A percentile compares a stretch with the other conserved stretches of the same genome.
Evolutionary conservation across 2,113 vertebrate species (phyloP).

Genomic region (Ranitomeya variabilis): DNA sequence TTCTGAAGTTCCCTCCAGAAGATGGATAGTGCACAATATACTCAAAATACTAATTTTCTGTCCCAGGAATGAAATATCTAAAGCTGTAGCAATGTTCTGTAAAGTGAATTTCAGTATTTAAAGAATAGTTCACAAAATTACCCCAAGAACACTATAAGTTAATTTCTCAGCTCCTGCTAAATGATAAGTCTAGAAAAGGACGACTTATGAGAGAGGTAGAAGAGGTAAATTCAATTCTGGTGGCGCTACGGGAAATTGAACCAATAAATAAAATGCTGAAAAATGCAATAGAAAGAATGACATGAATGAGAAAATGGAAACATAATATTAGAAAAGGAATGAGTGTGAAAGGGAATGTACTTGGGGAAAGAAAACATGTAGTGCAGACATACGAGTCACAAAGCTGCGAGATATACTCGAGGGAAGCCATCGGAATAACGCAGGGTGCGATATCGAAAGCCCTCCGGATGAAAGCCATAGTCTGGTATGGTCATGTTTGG

Average conservation of each 20-base stretch:
- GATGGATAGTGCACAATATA: background rate
- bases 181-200: background rate
- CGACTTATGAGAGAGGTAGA: background rate
- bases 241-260: background rate
- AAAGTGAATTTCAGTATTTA: background rate
- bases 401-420: background rate
- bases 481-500: no score
- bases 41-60: background rate
- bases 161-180: background rate
- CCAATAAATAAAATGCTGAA: background rate
- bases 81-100: background rate
- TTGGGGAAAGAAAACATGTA: slow-evolving; percentile 2
- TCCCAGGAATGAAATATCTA: background rate
- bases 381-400: background rate
- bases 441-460: background rate
- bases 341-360: slow-evolving; percentile 10
- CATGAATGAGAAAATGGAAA: slow-evolving; percentile 12
- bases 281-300: slow-evolving; percentile 10
- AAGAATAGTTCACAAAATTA: background rate
- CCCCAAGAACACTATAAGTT: background rate
- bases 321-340: slow-evolving; percentile 11
- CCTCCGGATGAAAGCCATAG: background rate
- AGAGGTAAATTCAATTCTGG: slow-evolving; percentile 4
- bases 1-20: background rate
- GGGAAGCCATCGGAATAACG: background rate